Conservation (phyloP, 2,113 vertebrate species). For the Beaufortia kweichowensis region DNA sequence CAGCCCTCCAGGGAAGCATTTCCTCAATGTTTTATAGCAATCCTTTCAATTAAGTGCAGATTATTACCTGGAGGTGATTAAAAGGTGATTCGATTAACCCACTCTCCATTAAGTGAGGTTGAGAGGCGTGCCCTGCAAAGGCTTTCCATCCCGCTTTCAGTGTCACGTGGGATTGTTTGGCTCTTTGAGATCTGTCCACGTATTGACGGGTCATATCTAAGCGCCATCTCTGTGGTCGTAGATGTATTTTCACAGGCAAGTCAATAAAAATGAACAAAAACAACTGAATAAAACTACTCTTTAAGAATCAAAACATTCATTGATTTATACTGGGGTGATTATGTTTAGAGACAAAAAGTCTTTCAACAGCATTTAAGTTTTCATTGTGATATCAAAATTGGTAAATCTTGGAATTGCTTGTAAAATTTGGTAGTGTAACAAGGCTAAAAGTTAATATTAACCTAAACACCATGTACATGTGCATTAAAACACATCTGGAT, state of each 20-base stretch:
- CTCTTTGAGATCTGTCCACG: not conserved
- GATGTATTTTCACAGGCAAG: not conserved
- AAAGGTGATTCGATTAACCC: slow-evolving; percentile 72
- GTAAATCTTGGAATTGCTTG: too few relatives aligned
- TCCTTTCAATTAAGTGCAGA: slow-evolving; percentile 71
- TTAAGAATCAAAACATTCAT: too few relatives aligned
- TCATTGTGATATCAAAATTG: too few relatives aligned
- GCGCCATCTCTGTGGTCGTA: not conserved
- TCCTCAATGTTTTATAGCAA: slow-evolving; percentile 65
- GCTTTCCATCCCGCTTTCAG: slow-evolving; percentile 43
- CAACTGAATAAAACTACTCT: too few relatives aligned
- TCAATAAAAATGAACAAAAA: not conserved
- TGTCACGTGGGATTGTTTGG: not conserved
- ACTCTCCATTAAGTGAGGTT: slow-evolving; percentile 51
- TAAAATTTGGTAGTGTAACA: too few relatives aligned
- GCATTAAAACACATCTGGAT: too few relatives aligned
- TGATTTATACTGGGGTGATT: too few relatives aligned
- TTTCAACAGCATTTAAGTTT: too few relatives aligned
- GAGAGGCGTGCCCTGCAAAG: slow-evolving; percentile 60
- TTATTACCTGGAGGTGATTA: slow-evolving; percentile 71
- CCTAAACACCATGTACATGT: too few relatives aligned
- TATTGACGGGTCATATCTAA: not conserved
- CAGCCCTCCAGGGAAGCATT: slow-evolving; percentile 61
- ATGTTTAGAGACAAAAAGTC: too few relatives aligned
- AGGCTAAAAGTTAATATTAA: too few relatives aligned